A percentile compares a stretch with the other conserved stretches of the same genome.
These are phyloP conservation scores for Enteromius anoplus DNA, from an alignment of 2,797 vertebrate species.

Conservation along the genomic window DNA sequence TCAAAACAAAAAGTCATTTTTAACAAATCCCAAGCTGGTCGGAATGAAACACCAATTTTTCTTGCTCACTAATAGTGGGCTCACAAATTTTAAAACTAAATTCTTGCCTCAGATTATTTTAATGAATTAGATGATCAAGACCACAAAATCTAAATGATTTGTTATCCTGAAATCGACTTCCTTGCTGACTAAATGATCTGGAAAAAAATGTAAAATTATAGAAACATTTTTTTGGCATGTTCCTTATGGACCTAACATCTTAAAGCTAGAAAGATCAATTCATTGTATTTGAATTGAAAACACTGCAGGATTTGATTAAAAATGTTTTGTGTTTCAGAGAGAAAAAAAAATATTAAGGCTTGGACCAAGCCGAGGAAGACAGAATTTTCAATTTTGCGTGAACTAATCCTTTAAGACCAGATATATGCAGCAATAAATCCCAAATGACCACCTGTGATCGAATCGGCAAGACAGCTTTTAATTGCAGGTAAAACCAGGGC, in stretches of 20 bases:
- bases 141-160: background rate
- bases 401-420: slow-evolving; percentile 9
- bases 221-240: background rate
- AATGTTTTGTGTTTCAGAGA: background rate
- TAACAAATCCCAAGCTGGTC: too few relatives aligned
- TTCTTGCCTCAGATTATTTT: background rate
- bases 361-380: background rate
- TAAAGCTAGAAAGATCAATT: background rate
- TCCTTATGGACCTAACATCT: background rate
- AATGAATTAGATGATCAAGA: background rate
- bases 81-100: background rate
- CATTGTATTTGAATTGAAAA: background rate
- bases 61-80: too few relatives aligned
- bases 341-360: background rate
- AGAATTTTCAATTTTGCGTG: background rate
- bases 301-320: background rate
- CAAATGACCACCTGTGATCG: background rate
- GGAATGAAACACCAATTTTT: too few relatives aligned
- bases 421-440: background rate
- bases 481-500: background rate
- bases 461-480: background rate
- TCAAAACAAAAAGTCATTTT: too few relatives aligned
- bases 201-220: background rate
- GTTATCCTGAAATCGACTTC: background rate
- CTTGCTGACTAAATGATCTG: background rate